A percentile compares a stretch with the other conserved stretches of the same genome.
phyloP scores from a whole-genome alignment of 2,113 vertebrate genomes.

The Zonotrichia leucophrys region DNA sequence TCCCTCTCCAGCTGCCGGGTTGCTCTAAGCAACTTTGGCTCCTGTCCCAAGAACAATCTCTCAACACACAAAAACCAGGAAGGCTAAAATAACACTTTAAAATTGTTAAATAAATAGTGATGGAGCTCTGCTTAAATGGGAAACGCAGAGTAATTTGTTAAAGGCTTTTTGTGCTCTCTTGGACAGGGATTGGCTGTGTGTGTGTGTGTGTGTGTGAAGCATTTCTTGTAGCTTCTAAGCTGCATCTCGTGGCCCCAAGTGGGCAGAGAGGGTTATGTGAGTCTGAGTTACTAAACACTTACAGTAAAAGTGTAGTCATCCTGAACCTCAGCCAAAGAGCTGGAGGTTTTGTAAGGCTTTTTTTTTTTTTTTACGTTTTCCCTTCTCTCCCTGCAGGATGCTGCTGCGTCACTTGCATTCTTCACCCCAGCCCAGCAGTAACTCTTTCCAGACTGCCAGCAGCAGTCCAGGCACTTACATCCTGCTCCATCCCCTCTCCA shows the following conservation, averaged over 20 bases:
- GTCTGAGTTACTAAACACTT: constrained; percentile 64
- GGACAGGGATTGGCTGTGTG: neutral
- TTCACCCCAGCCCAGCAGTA: neutral
- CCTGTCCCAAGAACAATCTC: constrained; percentile 35
- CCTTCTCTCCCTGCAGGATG: constrained; percentile 13
- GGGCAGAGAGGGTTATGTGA: constrained; percentile 32
- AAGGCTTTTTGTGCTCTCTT: neutral
- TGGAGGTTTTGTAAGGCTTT: neutral
- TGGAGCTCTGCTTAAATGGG: constrained; percentile 17
- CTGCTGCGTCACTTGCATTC: constrained; percentile 59
- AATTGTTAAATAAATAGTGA: constrained; percentile 45
- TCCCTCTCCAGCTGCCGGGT: neutral
- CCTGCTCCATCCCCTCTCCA: neutral
- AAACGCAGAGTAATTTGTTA: neutral
- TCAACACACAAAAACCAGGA: constrained; percentile 24
- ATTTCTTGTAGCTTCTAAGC: constrained; percentile 7
- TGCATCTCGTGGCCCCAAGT: constrained; percentile 14
- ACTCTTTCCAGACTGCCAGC: constrained; percentile 42
- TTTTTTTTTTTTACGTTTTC: neutral
- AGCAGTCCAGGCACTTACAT: neutral
- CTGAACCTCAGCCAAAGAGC: constrained; percentile 53
- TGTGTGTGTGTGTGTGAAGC: neutral
- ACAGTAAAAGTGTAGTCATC: constrained; percentile 72
- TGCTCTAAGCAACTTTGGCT: constrained; percentile 41
- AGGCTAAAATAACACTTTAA: constrained; percentile 46